Evolutionary conservation across 2,113 vertebrate species (phyloP).

Genomic region (Malaclemys terrapin): DNA sequence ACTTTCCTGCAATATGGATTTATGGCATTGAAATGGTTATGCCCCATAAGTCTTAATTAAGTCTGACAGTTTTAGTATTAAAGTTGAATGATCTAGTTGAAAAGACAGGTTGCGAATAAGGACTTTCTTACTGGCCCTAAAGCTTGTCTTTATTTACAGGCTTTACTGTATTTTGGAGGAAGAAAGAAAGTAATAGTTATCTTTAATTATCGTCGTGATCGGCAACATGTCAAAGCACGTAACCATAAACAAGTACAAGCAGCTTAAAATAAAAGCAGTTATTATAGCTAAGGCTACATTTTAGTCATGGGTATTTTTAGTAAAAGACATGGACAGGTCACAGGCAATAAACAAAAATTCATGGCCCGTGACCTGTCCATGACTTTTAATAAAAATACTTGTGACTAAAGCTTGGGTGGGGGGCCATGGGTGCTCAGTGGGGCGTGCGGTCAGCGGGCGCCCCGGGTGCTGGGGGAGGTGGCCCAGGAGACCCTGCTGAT

Average conservation of each 20-base stretch:
- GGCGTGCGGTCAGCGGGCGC: too few relatives aligned
- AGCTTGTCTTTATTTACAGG: slow-evolving; percentile 66
- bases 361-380: too few relatives aligned
- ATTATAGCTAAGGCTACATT: neutral
- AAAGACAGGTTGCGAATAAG: slow-evolving; percentile 62
- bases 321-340: too few relatives aligned
- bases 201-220: slow-evolving; percentile 60
- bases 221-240: slow-evolving; percentile 38
- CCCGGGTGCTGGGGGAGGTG: too few relatives aligned
- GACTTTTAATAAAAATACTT: too few relatives aligned
- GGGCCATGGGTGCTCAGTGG: too few relatives aligned
- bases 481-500: too few relatives aligned
- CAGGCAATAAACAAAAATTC: too few relatives aligned
- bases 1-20: slow-evolving; percentile 56
- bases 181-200: slow-evolving; percentile 25
- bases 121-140: slow-evolving; percentile 63
- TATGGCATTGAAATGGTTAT: slow-evolving; percentile 58
- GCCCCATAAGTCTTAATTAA: slow-evolving; percentile 75
- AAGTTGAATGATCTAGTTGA: slow-evolving; percentile 58
- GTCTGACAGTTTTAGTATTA: slow-evolving; percentile 66
- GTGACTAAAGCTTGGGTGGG: too few relatives aligned
- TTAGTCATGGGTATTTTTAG: too few relatives aligned
- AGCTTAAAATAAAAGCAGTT: slow-evolving; percentile 16
- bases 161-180: slow-evolving; percentile 33
- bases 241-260: slow-evolving; percentile 35